Evolutionary conservation across 2,113 vertebrate genomes (phyloP).

Genomic region (Alethe diademata): DNA sequence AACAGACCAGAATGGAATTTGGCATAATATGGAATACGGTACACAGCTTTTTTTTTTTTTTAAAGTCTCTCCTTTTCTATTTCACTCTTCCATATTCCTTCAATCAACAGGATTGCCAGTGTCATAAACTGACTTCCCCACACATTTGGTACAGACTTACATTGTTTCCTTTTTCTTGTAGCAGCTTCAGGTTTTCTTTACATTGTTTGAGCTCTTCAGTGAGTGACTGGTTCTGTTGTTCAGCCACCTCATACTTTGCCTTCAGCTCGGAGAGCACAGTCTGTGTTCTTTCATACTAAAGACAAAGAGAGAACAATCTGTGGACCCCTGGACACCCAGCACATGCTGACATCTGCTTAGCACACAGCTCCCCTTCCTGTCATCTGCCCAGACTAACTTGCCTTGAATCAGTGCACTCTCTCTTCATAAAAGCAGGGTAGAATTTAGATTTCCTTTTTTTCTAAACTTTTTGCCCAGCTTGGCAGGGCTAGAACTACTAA

Average conservation of each 20-base stretch:
- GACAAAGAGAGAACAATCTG: conserved; percentile 69
- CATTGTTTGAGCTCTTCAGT: conserved; percentile 93
- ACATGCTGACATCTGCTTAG: background rate
- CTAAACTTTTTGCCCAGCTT: background rate
- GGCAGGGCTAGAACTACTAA: background rate
- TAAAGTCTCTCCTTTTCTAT: background rate
- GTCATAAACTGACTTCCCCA: conserved; percentile 11
- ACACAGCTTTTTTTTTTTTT: background rate
- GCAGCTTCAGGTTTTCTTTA: conserved; percentile 91
- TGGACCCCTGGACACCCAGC: conserved; percentile 15
- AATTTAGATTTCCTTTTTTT: background rate
- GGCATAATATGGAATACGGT: background rate
- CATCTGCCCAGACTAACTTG: background rate
- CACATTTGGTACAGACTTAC: conserved; percentile 79
- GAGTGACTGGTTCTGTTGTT: conserved; percentile 91
- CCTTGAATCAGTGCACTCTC: background rate
- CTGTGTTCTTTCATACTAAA: conserved; percentile 93
- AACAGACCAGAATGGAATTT: background rate
- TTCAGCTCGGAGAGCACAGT: conserved; percentile 87
- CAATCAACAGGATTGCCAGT: background rate
- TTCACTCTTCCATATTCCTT: background rate
- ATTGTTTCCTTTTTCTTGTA: conserved; percentile 92
- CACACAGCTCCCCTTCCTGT: background rate
- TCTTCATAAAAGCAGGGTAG: background rate
- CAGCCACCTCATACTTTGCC: conserved; percentile 86